Evolutionary conservation across 2,113 vertebrate species (phyloP), one percentile per base, ranked within the genome.

Genomic region (Eolophus roseicapilla): DNA sequence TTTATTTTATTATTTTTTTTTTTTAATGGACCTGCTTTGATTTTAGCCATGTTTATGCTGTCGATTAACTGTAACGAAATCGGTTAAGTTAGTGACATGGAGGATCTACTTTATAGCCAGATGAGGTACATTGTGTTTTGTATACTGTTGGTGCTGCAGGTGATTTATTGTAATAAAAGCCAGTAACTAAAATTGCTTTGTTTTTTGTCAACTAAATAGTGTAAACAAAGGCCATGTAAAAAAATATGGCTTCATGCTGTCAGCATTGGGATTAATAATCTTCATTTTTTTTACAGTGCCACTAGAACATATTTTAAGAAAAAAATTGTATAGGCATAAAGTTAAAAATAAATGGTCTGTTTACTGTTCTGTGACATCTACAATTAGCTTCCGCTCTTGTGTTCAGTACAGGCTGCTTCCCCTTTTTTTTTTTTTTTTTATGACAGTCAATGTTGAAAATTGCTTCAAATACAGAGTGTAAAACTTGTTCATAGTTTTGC

Each of bases 21-120:
- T 31, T 59, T 23, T 59, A 23, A 24, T 35, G 57, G 57, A 16
- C 39, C 57, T 80, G 25, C 71, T 86, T 90, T 69, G 39, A 46
- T 82, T 94, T 81, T 35, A 87, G 35, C 46, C 57, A 23, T 69
- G 24, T 18, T 63, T 4, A 5, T 70, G 55, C 23, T 88, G 69
- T 29, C 64, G 53, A 44, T 69, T 12, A 92, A 59, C n/a, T 86
- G 33, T 29, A 88, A 74, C 41, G 15, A 88, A 79, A 79, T 27
- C 33, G 11, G n/a, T 57, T 71, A 59, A 74, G 23, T 65, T 37
- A 82, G 53, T 79, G 90, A 64, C 20, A 17, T 15, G 8, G 43
- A 69, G 35, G 60, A 88, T 92, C 64, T 84, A 16, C 94, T 85
- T 92, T 79, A 70, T 70, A 74, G 77, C 23, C 86, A 95, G 86